Percentiles rank a stretch among this genome's conserved stretches.
Evolutionary conservation across 1,140 invertebrate species (phyloP).

Genomic region (Drosophila azteca): DNA sequence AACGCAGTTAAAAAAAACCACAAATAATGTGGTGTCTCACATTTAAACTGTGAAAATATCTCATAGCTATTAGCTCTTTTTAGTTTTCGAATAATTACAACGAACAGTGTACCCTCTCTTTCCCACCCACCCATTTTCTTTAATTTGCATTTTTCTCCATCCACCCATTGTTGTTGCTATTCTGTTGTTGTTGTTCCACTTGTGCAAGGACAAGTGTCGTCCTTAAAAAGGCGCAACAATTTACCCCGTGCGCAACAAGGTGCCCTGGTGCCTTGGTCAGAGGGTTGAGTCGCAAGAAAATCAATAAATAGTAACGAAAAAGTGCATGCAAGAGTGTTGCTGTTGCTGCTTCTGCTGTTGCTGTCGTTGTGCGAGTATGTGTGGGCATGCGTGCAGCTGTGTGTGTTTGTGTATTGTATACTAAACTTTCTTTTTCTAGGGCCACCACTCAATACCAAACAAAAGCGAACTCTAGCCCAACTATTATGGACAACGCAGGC

Average conservation of each 20-base stretch:
- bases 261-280: conserved; percentile 5
- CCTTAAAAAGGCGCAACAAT: conserved; percentile 75
- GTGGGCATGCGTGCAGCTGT: conserved; percentile 22
- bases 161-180: conserved; percentile 24
- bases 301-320: conserved; percentile 69
- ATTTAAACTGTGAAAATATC: conserved; percentile 28
- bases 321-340: conserved; percentile 41
- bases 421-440: conserved; percentile 80
- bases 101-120: not conserved
- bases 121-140: not conserved
- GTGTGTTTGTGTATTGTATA: conserved; percentile 52
- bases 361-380: conserved; percentile 23
- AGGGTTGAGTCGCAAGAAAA: conserved; percentile 53
- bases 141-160: conserved; percentile 5
- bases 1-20: too few species aligned
- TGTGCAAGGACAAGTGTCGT: conserved; percentile 69
- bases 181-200: conserved; percentile 38
- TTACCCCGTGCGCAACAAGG: conserved; percentile 63
- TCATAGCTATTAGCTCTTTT: conserved; percentile 14
- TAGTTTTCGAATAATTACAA: conserved; percentile 30
- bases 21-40: conserved; percentile 4
- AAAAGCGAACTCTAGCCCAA: conserved; percentile 26
- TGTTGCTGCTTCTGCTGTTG: not conserved
- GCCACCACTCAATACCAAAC: conserved; percentile 34
- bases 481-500: conserved; percentile 63